phyloP scores from a whole-genome alignment of 2,888 invertebrate genomes.

The Rhaphigaster nebulosa region DNA sequence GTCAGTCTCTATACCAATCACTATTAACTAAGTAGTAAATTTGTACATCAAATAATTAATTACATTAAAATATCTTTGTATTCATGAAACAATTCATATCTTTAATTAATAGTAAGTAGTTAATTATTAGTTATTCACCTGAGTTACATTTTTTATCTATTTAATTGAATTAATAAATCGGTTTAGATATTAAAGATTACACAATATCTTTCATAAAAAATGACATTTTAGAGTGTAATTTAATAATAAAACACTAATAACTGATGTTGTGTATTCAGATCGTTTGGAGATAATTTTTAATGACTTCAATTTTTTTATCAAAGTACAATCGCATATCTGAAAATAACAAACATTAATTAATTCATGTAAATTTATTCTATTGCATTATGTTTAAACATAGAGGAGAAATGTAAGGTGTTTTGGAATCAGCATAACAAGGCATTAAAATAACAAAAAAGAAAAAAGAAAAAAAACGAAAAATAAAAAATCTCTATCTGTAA shows the following conservation, averaged over 20 bases:
- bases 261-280: neutral
- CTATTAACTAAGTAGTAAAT: neutral
- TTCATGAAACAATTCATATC: neutral
- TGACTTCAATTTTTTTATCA: neutral
- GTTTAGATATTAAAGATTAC: neutral
- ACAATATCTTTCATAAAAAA: neutral
- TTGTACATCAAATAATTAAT: neutral
- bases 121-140: neutral
- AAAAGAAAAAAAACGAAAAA: no score
- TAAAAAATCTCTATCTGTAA: no score
- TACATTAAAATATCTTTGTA: neutral
- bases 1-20: neutral
- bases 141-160: neutral
- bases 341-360: neutral
- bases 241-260: neutral
- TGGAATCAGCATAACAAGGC: no score
- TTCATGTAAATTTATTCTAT: neutral
- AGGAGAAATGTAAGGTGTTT: no score
- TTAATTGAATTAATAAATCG: neutral
- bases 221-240: neutral
- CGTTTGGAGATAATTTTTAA: neutral
- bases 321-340: neutral
- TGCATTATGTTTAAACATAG: neutral
- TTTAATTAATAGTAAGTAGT: neutral
- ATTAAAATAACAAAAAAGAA: no score